These are phyloP conservation scores for Drosophila rufa DNA, from an alignment of 1,140 invertebrate genomes.

Conservation along the genomic window DNA sequence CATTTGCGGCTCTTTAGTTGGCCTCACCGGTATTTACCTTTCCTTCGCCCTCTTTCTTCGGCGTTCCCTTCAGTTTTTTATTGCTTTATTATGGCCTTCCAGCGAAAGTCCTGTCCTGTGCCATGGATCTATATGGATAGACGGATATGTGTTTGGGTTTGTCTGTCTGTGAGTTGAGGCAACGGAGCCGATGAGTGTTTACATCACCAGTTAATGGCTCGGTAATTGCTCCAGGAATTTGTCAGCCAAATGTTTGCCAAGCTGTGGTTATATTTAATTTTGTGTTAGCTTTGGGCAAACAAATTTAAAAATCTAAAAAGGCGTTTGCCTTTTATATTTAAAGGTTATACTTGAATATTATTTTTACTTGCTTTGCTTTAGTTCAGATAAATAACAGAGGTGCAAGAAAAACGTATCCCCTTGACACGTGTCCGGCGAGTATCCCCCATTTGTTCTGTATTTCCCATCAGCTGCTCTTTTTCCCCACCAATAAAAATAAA, in stretches of 20 bases:
- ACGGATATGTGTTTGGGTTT: constrained; percentile 2
- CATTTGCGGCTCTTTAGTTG: constrained; percentile 75
- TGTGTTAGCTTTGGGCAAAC: neutral
- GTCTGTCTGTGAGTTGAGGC: constrained; percentile 8
- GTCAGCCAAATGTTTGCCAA: constrained; percentile 12
- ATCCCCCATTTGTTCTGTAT: constrained; percentile 8
- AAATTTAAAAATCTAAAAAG: neutral
- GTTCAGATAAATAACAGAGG: neutral
- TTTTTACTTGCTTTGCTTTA: neutral
- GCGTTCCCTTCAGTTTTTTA: constrained; percentile 55
- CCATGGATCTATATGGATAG: constrained; percentile 4
- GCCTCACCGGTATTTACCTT: constrained; percentile 63
- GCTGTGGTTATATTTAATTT: constrained; percentile 6
- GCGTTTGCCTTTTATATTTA: neutral
- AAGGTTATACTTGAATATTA: neutral
- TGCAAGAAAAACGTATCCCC: neutral
- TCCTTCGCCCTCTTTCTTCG: constrained; percentile 27
- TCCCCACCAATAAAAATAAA: constrained; percentile 28
- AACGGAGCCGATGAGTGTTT: constrained; percentile 39
- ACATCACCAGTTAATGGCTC: constrained; percentile 41
- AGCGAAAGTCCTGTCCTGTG: constrained; percentile 32
- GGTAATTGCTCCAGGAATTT: constrained; percentile 32
- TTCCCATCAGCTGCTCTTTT: constrained; percentile 26
- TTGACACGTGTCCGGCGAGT: constrained; percentile 4
- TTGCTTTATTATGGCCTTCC: constrained; percentile 74